phyloP scores from a whole-genome alignment of 1,140 invertebrate genomes.

The Macrobrachium rosenbergii region DNA sequence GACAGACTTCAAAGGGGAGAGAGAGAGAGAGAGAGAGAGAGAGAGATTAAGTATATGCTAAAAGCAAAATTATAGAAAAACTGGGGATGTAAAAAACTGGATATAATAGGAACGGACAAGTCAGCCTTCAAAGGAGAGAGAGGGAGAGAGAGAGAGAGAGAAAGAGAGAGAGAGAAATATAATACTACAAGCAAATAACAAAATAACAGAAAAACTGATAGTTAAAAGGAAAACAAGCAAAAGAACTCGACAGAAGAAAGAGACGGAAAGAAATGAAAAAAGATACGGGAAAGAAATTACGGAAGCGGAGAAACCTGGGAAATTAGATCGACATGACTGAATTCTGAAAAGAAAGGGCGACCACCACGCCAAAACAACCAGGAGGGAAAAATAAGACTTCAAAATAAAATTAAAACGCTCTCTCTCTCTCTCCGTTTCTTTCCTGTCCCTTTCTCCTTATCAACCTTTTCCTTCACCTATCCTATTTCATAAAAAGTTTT shows the following conservation, averaged over 20 bases:
- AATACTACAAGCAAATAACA: no score
- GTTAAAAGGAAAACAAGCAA: neutral
- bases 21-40: neutral
- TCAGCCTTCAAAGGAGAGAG: neutral
- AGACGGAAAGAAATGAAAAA: neutral
- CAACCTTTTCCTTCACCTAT: neutral
- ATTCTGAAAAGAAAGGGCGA: no score
- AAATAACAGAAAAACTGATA: no score
- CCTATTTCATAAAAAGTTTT: neutral
- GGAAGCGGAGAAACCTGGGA: neutral
- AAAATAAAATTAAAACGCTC: neutral
- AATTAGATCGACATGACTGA: no score
- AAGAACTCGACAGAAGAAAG: conserved; percentile 19
- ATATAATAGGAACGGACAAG: neutral
- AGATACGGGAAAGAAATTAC: neutral
- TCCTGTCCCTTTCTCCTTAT: neutral
- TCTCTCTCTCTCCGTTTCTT: neutral
- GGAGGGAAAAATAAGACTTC: neutral
- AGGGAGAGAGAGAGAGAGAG: conserved; percentile 15
- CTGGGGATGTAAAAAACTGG: neutral
- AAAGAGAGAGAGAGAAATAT: conserved; percentile 6
- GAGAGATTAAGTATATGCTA: neutral
- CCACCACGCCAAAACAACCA: neutral
- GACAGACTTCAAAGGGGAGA: neutral
- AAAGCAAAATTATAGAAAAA: no score